A percentile compares a stretch with the other conserved stretches of the same genome.
Evolutionary conservation across 64 coral and sea anemone species (phyloP).

Genomic region (Pocillopora verrucosa): DNA sequence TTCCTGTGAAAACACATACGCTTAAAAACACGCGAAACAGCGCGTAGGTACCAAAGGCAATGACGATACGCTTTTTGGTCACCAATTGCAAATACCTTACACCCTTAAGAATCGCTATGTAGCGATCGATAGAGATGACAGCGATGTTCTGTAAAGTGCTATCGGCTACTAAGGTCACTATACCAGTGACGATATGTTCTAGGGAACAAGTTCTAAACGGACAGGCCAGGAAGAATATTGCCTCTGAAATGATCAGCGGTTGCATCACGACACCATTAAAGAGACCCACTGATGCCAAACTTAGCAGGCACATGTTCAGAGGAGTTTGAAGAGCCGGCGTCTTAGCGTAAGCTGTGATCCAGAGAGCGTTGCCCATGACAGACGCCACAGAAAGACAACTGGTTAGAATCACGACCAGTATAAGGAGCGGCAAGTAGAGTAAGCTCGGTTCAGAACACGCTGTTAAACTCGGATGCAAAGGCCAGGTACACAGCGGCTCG

Average conservation of each 20-base stretch:
- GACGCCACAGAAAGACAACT: background rate
- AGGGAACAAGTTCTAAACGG: background rate
- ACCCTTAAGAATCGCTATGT: slow-evolving; percentile 36
- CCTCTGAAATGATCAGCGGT: slow-evolving; percentile 26
- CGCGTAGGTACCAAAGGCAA: slow-evolving; percentile 7
- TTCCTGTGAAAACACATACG: slow-evolving; percentile 28
- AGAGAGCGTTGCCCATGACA: slow-evolving; percentile 2
- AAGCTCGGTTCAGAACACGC: background rate
- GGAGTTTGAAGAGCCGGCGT: slow-evolving; percentile 24
- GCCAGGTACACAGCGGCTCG: slow-evolving; percentile 17
- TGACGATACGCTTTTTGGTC: slow-evolving; percentile 5
- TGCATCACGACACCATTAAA: slow-evolving; percentile 29
- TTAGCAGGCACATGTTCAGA: slow-evolving; percentile 26
- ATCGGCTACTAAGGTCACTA: slow-evolving; percentile 14
- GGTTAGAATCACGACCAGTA: background rate
- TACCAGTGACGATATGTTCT: slow-evolving; percentile 32
- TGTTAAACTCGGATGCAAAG: background rate
- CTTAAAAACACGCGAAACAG: slow-evolving; percentile 43
- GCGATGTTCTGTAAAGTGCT: slow-evolving; percentile 37
- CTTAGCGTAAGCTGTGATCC: slow-evolving; percentile 18
- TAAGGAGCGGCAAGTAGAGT: background rate
- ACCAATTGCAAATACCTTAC: background rate
- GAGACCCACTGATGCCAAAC: slow-evolving; percentile 24
- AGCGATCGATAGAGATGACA: slow-evolving; percentile 29
- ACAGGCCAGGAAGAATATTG: slow-evolving; percentile 9